These are phyloP conservation scores for Protodeltote pygarga DNA, from an alignment of 2,888 invertebrate genomes.

Conservation along the genomic window DNA sequence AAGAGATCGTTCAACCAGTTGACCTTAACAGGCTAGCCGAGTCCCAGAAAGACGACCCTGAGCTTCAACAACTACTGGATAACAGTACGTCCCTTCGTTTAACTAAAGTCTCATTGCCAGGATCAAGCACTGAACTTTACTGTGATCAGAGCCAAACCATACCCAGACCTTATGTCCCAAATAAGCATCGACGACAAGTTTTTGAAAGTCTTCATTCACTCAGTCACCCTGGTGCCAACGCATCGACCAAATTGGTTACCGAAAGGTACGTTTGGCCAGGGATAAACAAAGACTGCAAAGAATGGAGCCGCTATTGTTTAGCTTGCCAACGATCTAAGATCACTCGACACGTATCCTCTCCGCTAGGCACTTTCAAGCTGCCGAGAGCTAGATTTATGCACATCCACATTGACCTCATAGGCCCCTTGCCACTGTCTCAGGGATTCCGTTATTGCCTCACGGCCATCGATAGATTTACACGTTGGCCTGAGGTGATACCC, in stretches of 20 bases:
- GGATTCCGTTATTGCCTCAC: slow-evolving; percentile 41
- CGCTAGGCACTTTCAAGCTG: not conserved
- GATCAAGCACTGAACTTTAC: not conserved
- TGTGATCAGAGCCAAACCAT: slow-evolving; percentile 4
- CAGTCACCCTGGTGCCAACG: slow-evolving; percentile 28
- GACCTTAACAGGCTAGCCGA: not conserved
- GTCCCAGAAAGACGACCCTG: not conserved
- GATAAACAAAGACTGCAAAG: slow-evolving; percentile 26
- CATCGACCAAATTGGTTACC: slow-evolving; percentile 27
- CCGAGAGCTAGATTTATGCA: slow-evolving; percentile 14
- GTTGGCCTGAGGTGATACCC: slow-evolving; percentile 46
- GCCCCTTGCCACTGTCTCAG: slow-evolving; percentile 23
- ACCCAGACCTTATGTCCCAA: slow-evolving; percentile 25
- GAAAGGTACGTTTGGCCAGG: slow-evolving; percentile 39
- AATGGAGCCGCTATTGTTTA: slow-evolving; percentile 50
- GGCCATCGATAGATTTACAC: slow-evolving; percentile 39
- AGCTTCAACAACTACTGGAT: not conserved
- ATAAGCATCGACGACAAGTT: slow-evolving; percentile 6
- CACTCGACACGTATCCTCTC: slow-evolving; percentile 23
- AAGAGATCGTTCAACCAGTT: slow-evolving; percentile 7
- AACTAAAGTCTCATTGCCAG: not conserved
- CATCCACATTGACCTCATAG: slow-evolving; percentile 38
- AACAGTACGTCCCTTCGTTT: not conserved
- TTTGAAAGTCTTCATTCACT: slow-evolving; percentile 22
- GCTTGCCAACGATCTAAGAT: slow-evolving; percentile 58